phyloP scores from a whole-genome alignment of 2,888 invertebrate genomes.

The Globia sparganii region DNA sequence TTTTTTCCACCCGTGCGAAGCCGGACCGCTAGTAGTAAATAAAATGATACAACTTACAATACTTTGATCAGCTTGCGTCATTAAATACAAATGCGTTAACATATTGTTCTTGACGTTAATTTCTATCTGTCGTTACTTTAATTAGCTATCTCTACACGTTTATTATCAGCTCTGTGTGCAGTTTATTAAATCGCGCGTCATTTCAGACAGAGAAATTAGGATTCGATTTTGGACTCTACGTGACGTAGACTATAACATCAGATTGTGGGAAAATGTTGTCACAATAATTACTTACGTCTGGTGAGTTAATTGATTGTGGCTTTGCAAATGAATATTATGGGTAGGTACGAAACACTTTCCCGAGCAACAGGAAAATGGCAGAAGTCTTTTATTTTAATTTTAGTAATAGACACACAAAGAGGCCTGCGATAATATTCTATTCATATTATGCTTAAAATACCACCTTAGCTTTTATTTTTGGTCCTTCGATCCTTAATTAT shows the following conservation, averaged over 20 bases:
- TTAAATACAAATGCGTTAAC: slow-evolving; percentile 26
- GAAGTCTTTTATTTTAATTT: neutral
- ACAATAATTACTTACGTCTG: neutral
- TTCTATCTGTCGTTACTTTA: slow-evolving; percentile 18
- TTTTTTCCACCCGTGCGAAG: no score
- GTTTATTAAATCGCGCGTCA: slow-evolving; percentile 15
- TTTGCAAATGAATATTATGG: neutral
- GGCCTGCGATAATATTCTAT: neutral
- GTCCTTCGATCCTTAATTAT: neutral
- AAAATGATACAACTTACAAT: neutral
- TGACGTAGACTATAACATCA: neutral
- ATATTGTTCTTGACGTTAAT: slow-evolving; percentile 34
- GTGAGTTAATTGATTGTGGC: neutral
- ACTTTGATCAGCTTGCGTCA: slow-evolving; percentile 24
- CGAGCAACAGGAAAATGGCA: neutral
- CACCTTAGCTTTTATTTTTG: neutral
- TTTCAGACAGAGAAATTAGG: neutral
- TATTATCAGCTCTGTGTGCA: slow-evolving; percentile 23
- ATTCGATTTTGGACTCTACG: slow-evolving; percentile 3
- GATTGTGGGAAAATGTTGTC: neutral
- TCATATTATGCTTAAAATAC: neutral
- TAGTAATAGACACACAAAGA: neutral
- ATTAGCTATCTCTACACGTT: slow-evolving; percentile 11
- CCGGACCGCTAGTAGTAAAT: no score
- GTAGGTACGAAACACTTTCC: neutral